Evolutionary conservation across 1,140 invertebrate genomes (phyloP).

Genomic region (Drosophila erecta): DNA sequence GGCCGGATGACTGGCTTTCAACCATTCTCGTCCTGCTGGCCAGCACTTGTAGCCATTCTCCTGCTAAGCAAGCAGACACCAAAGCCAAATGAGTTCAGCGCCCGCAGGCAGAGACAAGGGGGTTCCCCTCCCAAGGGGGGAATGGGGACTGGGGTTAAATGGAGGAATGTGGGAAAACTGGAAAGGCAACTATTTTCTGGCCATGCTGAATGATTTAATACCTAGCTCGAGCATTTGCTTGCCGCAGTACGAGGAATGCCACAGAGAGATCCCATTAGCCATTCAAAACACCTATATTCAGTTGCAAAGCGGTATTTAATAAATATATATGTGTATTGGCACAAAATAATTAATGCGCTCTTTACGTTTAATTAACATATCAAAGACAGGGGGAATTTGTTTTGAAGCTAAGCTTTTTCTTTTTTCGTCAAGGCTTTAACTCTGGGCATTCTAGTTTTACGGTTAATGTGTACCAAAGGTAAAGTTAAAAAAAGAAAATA

Average conservation of each 20-base stretch:
- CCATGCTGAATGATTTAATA: neutral
- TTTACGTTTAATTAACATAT: no score
- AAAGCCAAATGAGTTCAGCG: slow-evolving; percentile 75
- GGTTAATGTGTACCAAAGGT: no score
- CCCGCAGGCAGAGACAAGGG: slow-evolving; percentile 29
- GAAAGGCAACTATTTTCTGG: slow-evolving; percentile 1
- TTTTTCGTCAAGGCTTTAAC: no score
- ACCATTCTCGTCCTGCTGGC: slow-evolving; percentile 26
- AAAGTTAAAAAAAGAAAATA: no score
- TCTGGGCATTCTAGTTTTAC: no score
- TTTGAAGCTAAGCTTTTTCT: no score
- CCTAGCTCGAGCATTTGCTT: neutral
- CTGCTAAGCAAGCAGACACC: slow-evolving; percentile 65
- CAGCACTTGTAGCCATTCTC: slow-evolving; percentile 67
- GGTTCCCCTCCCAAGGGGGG: no score
- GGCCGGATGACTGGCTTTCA: slow-evolving; percentile 28
- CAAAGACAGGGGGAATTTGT: no score
- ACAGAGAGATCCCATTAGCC: neutral
- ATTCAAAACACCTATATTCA: neutral
- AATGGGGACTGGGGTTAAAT: neutral
- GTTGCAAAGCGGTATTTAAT: no score
- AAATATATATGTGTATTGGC: no score
- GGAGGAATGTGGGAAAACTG: neutral
- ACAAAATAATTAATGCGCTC: no score
- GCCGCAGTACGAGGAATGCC: neutral